These are phyloP conservation scores for Acanthurus leucopareius DNA, from an alignment of 2,797 vertebrate species.

Conservation along the genomic window DNA sequence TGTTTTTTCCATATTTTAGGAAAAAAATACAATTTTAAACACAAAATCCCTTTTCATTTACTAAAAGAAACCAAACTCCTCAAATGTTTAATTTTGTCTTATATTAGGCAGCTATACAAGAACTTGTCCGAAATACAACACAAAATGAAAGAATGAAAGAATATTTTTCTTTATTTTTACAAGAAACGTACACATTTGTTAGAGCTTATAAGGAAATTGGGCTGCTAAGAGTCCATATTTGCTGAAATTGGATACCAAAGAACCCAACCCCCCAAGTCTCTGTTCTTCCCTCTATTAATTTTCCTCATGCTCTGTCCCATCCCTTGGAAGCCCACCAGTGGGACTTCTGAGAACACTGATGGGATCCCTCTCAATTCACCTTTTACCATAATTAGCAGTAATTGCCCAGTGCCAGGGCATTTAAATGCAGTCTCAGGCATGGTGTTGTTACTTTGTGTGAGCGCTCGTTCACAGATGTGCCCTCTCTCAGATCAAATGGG, in stretches of 20 bases:
- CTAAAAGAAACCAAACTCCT: too few species aligned
- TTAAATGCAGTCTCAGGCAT: slow-evolving; percentile 1
- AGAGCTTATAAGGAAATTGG: not conserved
- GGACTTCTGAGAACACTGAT: slow-evolving; percentile 26
- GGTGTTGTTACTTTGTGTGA: not conserved
- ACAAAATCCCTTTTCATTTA: not conserved
- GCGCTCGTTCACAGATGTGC: not conserved
- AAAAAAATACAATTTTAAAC: not conserved
- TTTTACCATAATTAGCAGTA: slow-evolving; percentile 29
- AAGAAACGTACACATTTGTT: not conserved
- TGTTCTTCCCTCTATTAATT: slow-evolving; percentile 1
- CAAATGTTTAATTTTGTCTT: not conserved
- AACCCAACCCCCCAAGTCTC: too few species aligned
- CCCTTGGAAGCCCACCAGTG: slow-evolving; percentile 10
- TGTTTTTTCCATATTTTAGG: not conserved
- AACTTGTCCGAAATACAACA: not conserved
- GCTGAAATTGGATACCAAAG: slow-evolving; percentile 38
- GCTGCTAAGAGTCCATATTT: slow-evolving; percentile 16
- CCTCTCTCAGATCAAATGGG: slow-evolving; percentile 24
- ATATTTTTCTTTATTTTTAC: not conserved
- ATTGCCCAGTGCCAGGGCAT: not conserved
- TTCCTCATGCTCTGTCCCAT: not conserved
- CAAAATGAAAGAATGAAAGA: not conserved
- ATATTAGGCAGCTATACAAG: not conserved
- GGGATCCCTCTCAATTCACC: slow-evolving; percentile 18